Conservation (phyloP, 2,113 vertebrate genomes). For the Setophaga coronata region DNA sequence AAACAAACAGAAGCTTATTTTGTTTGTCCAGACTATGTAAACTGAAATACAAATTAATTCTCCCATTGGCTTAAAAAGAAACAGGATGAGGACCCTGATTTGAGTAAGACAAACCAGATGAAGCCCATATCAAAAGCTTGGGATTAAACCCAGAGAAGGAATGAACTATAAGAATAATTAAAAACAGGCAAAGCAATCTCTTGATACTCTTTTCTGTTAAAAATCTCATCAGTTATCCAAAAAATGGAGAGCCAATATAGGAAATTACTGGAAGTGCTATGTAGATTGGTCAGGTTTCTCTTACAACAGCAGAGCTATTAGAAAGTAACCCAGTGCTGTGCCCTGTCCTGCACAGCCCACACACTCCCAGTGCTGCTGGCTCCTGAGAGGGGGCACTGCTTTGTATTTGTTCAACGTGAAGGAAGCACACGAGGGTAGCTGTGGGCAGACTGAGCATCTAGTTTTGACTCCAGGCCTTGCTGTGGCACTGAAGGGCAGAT, state of each 20-base stretch:
- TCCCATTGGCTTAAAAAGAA: background rate
- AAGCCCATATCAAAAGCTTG: background rate
- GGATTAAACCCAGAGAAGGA: background rate
- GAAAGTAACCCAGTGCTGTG: background rate
- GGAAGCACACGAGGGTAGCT: background rate
- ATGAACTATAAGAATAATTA: background rate
- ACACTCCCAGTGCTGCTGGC: background rate
- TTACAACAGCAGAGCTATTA: background rate
- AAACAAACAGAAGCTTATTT: background rate
- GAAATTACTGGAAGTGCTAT: background rate
- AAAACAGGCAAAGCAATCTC: background rate
- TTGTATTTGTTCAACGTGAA: background rate
- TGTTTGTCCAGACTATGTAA: background rate
- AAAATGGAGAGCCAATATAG: background rate
- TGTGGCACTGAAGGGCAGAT: background rate
- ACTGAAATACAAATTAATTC: background rate
- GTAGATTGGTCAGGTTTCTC: background rate
- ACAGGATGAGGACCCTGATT: background rate
- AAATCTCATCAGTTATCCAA: background rate
- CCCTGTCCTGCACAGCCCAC: background rate
- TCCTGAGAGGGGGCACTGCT: background rate
- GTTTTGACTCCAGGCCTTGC: background rate
- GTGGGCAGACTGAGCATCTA: background rate
- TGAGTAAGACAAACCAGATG: background rate
- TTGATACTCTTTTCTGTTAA: background rate